phyloP scores from a whole-genome alignment of 1,140 invertebrate genomes.

The Hycleus phaleratus region DNA sequence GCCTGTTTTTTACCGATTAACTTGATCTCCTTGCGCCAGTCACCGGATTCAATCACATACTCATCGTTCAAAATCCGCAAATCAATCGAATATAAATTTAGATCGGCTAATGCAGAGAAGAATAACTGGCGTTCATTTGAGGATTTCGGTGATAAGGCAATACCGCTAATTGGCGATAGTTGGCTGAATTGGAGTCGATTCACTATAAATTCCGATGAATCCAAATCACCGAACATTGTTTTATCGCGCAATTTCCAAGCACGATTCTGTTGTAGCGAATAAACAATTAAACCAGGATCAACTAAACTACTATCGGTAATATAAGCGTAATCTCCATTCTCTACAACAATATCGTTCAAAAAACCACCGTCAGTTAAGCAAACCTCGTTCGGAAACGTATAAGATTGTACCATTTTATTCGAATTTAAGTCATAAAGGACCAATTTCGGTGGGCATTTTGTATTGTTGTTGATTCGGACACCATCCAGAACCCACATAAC shows the following conservation, averaged over 20 bases:
- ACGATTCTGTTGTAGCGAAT: constrained; percentile 49
- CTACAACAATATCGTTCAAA: constrained; percentile 60
- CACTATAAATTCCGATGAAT: constrained; percentile 50
- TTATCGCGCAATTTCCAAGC: constrained; percentile 60
- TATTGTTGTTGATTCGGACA: constrained; percentile 44
- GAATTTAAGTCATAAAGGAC: constrained; percentile 60
- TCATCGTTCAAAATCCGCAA: constrained; percentile 50
- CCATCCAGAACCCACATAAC: constrained; percentile 66
- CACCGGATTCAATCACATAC: constrained; percentile 33
- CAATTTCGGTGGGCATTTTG: constrained; percentile 54
- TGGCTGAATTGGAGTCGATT: constrained; percentile 47
- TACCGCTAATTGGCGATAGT: constrained; percentile 53
- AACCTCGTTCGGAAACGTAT: constrained; percentile 49
- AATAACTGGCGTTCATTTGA: constrained; percentile 45
- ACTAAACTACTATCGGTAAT: constrained; percentile 57
- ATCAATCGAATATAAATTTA: constrained; percentile 53
- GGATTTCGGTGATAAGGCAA: constrained; percentile 53
- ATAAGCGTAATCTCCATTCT: constrained; percentile 60
- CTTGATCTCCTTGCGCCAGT: constrained; percentile 38
- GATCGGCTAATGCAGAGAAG: constrained; percentile 57
- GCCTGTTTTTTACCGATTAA: constrained; percentile 54
- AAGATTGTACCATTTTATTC: constrained; percentile 45
- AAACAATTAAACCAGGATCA: constrained; percentile 65
- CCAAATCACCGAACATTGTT: constrained; percentile 52
- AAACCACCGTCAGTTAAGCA: constrained; percentile 46